Percentiles rank a stretch among this genome's conserved stretches.
Conservation (phyloP, 2,113 vertebrate species). For the Silurus meridionalis region DNA sequence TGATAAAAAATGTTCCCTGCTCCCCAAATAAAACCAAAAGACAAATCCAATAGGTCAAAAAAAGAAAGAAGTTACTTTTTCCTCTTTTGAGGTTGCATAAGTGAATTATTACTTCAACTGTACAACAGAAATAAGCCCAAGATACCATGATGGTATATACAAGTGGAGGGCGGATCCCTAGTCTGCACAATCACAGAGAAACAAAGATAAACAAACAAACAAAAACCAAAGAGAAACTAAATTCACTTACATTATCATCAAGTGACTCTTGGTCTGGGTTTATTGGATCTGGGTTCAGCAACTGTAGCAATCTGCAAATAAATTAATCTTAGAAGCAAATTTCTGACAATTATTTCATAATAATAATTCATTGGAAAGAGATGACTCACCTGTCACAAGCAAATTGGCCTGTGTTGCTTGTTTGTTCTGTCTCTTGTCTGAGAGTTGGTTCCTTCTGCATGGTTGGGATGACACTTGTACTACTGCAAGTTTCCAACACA, state of each 20-base stretch:
- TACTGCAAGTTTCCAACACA: conserved; percentile 13
- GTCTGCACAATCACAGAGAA: neutral
- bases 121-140: neutral
- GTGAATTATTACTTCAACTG: neutral
- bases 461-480: conserved; percentile 12
- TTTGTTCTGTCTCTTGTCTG: neutral
- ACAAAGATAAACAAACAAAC: neutral
- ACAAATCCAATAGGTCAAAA: neutral
- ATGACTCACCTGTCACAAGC: conserved; percentile 59
- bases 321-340: conserved; percentile 1
- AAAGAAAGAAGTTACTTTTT: neutral
- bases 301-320: conserved; percentile 65
- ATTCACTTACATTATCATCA: conserved; percentile 14
- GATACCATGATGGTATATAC: neutral
- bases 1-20: neutral
- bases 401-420: conserved; percentile 39
- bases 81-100: neutral
- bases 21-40: neutral
- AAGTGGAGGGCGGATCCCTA: neutral
- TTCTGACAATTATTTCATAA: neutral
- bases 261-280: conserved; percentile 46
- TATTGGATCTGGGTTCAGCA: conserved; percentile 68
- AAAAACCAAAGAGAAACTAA: neutral
- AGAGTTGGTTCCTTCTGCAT: neutral
- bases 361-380: neutral